These are phyloP conservation scores for Lordiphosa clarofinis DNA, from an alignment of 1,140 invertebrate species.

Conservation along the genomic window DNA sequence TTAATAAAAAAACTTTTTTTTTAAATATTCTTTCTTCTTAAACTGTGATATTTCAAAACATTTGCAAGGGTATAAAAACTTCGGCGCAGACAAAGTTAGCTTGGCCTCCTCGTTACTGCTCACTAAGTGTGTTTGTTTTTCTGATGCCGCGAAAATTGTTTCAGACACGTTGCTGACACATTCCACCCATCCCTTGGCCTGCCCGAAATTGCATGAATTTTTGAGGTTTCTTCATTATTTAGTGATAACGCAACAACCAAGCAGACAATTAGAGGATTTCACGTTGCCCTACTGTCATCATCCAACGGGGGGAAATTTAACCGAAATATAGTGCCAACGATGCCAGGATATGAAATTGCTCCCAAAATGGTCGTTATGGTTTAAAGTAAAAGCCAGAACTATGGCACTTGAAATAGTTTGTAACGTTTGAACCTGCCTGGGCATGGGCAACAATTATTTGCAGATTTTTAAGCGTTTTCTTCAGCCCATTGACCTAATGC, in stretches of 20 bases:
- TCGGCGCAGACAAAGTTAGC: too few relatives aligned
- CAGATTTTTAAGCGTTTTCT: conserved; percentile 51
- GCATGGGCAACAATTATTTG: conserved; percentile 50
- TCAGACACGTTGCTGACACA: conserved; percentile 53
- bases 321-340: conserved; percentile 59
- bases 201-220: conserved; percentile 46
- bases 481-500: conserved; percentile 24
- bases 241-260: conserved; percentile 52
- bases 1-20: too few relatives aligned
- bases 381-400: conserved; percentile 17
- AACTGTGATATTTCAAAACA: too few relatives aligned
- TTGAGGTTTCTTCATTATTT: conserved; percentile 67
- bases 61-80: too few relatives aligned
- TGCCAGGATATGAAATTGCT: conserved; percentile 12
- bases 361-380: conserved; percentile 65
- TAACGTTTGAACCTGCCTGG: conserved; percentile 13
- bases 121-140: conserved; percentile 10
- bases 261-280: conserved; percentile 55
- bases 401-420: conserved; percentile 57
- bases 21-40: too few relatives aligned
- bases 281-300: conserved; percentile 18
- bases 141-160: conserved; percentile 51
- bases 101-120: too few relatives aligned
- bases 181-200: conserved; percentile 11
- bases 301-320: conserved; percentile 55